A percentile compares a stretch with the other conserved stretches of the same genome.
These are phyloP conservation scores for Lottia gigantea DNA, from an alignment of 2,888 invertebrate genomes.

Conservation along the genomic window DNA sequence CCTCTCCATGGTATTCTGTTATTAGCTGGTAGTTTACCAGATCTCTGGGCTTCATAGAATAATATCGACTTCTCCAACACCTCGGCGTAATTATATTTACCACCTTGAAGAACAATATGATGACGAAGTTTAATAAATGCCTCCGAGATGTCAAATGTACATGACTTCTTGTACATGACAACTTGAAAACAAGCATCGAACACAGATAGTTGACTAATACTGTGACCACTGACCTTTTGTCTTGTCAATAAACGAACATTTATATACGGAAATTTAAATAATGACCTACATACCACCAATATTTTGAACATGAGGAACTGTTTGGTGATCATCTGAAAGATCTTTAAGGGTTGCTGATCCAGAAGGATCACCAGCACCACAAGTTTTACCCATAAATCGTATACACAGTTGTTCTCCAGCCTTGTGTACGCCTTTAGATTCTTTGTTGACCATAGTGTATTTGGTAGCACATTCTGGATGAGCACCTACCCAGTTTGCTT, in stretches of 20 bases:
- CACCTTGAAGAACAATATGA: slow-evolving; percentile 11
- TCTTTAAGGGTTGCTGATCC: slow-evolving; percentile 41
- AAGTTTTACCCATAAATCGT: slow-evolving; percentile 39
- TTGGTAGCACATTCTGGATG: slow-evolving; percentile 25
- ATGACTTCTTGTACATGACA: too few species aligned
- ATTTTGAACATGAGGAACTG: slow-evolving; percentile 34
- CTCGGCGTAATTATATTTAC: slow-evolving; percentile 34
- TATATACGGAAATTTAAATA: not conserved
- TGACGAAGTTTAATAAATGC: too few species aligned
- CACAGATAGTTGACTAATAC: too few species aligned
- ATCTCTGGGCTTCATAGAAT: slow-evolving; percentile 45
- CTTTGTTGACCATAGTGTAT: slow-evolving; percentile 34
- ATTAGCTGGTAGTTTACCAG: slow-evolving; percentile 37
- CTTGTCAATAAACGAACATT: not conserved
- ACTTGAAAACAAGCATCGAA: too few species aligned
- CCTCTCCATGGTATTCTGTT: slow-evolving; percentile 29
- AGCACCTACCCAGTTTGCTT: slow-evolving; percentile 34
- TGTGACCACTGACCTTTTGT: too few species aligned
- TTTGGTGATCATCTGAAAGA: slow-evolving; percentile 39
- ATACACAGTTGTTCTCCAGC: slow-evolving; percentile 36
- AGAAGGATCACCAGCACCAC: slow-evolving; percentile 35
- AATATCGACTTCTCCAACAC: slow-evolving; percentile 38
- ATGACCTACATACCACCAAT: slow-evolving; percentile 21
- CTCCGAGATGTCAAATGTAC: too few species aligned
- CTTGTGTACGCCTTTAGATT: slow-evolving; percentile 34